Evolutionary conservation across 2,888 invertebrate species (phyloP), one percentile per base, ranked within the genome.

Genomic region (Eledona agricola): DNA sequence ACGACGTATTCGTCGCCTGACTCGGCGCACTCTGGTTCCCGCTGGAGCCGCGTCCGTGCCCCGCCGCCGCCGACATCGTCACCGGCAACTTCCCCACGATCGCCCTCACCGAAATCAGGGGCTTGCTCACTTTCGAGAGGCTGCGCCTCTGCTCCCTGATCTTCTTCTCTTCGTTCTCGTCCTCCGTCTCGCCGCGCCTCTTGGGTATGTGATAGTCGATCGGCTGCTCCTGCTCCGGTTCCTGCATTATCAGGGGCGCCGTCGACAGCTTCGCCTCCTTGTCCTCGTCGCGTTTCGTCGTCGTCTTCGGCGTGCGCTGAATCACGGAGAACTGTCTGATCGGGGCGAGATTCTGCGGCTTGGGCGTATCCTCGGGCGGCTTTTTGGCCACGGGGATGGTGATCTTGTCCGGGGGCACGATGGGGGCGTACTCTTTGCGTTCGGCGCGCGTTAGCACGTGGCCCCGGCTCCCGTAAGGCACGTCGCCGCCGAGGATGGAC

Each of bases 161-260:
- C 70, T 84, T 83, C 63, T 82, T 85, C 77, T 83, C 89, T 55
- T 83, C 85, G 72, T 84, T 84, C 67, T 86, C 86, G 62, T 85
- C 84, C 71, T 85, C 85, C 4, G 79, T 77, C 70, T 85, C 85
- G 3, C 87, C 86, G 54, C 85, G 82, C 67, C 89, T 84, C 73
- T 90, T 91, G 12, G 92, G 92, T 60, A 93, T 89, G 69, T 87
- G 92, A 72, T 93, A 93, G 72, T 93, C 92, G 55, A 93, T 93
- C 0, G 93, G 93, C 65, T 92, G 92, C 55, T 93, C 92, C 65
- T 75, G 66, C 67, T 67, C 68, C 29, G 71, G 67, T 59, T 72
- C 71, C 43, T 69, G 70, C 7, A 42, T 42, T 5, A 50, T 32
- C 9, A 45, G 12, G 16, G 58, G 28, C 11, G 52, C 57, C 7